These are phyloP conservation scores for Torymus texanus DNA, from an alignment of 2,888 invertebrate species.

Conservation along the genomic window DNA sequence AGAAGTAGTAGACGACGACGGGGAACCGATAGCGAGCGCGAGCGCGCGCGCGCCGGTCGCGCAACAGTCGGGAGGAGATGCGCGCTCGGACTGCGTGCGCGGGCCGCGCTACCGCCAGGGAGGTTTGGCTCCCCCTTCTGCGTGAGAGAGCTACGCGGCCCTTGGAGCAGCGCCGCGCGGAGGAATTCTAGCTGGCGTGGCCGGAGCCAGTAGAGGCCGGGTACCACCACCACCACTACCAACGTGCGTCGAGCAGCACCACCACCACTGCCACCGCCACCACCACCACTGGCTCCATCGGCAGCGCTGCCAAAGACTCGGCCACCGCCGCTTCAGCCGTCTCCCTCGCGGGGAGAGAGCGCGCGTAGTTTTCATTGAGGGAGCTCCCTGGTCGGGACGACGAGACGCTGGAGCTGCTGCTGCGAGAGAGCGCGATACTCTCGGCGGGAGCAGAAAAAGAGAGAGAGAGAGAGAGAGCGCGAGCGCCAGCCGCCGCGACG, in stretches of 20 bases:
- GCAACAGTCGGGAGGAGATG: slow-evolving; percentile 63
- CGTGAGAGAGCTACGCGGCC: not conserved
- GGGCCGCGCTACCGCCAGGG: not conserved
- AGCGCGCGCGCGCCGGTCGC: slow-evolving; percentile 59
- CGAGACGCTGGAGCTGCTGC: slow-evolving; percentile 24
- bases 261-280: slow-evolving; percentile 51
- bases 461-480: slow-evolving; percentile 8
- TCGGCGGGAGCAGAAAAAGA: not conserved
- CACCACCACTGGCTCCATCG: slow-evolving; percentile 63
- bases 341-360: slow-evolving; percentile 59
- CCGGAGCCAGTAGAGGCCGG: slow-evolving; percentile 20
- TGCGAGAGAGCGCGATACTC: slow-evolving; percentile 31
- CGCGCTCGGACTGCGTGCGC: slow-evolving; percentile 55
- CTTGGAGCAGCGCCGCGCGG: slow-evolving; percentile 60
- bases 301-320: slow-evolving; percentile 59
- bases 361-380: slow-evolving; percentile 66
- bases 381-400: slow-evolving; percentile 74
- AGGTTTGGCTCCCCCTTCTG: not conserved
- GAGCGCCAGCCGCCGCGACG: not conserved
- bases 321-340: slow-evolving; percentile 63
- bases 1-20: slow-evolving; percentile 10
- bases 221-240: slow-evolving; percentile 50
- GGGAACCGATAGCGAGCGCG: slow-evolving; percentile 22
- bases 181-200: slow-evolving; percentile 73
- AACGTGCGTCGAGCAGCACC: slow-evolving; percentile 57